Percentiles rank a stretch among this genome's conserved stretches.
These are phyloP conservation scores for Calliopum simillimum DNA, from an alignment of 2,888 invertebrate species.

Conservation along the genomic window DNA sequence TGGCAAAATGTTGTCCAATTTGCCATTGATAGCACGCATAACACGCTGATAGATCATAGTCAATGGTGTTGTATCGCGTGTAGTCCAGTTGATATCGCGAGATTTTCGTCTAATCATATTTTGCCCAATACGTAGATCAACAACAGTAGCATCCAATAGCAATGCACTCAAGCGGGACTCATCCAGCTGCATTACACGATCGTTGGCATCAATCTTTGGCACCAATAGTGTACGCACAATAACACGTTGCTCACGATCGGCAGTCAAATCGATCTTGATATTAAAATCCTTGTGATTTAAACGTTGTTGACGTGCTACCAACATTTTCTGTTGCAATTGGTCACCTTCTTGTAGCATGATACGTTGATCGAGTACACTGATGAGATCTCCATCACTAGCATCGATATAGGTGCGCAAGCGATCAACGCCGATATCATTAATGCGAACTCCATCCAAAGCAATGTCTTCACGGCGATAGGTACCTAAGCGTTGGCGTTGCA, in stretches of 20 bases:
- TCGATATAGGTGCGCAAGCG: constrained; percentile 78
- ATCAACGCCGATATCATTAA: constrained; percentile 74
- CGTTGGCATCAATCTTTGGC: constrained; percentile 75
- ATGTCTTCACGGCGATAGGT: constrained; percentile 73
- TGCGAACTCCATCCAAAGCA: constrained; percentile 71
- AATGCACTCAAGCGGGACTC: constrained; percentile 71
- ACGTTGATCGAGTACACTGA: constrained; percentile 38
- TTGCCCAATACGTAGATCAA: constrained; percentile 70
- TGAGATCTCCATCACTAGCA: constrained; percentile 72
- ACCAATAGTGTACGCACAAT: constrained; percentile 76
- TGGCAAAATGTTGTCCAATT: constrained; percentile 46
- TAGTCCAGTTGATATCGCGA: constrained; percentile 63
- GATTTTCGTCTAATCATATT: constrained; percentile 59
- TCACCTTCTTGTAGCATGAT: constrained; percentile 50
- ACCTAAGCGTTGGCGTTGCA: constrained; percentile 71
- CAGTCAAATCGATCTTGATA: constrained; percentile 72
- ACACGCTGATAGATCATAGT: constrained; percentile 68
- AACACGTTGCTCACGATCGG: constrained; percentile 71
- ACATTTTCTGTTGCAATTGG: constrained; percentile 39
- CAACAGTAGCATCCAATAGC: constrained; percentile 73
- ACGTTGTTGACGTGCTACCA: constrained; percentile 73
- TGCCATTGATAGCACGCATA: constrained; percentile 66
- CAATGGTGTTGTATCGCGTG: constrained; percentile 70
- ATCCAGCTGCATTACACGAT: constrained; percentile 59
- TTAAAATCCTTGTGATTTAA: constrained; percentile 77